Conservation (phyloP, 2,113 vertebrate species). For the Pseudolaguvia tuberculata region DNA sequence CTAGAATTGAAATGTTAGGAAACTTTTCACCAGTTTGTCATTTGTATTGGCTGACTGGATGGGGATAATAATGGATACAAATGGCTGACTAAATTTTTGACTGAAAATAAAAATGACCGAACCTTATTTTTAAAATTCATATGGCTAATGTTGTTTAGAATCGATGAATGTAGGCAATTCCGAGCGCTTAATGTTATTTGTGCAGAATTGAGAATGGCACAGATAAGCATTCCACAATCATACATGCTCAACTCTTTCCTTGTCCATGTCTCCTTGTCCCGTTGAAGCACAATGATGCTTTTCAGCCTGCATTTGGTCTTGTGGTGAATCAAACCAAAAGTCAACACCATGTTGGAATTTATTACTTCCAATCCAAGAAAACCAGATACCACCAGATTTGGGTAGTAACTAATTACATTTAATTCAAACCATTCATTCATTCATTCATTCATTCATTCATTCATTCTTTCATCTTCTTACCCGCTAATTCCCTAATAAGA, state of each 20-base stretch:
- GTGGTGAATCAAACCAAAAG: constrained; percentile 37
- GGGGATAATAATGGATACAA: background rate
- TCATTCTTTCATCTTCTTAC: too few relatives aligned
- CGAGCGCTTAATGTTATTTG: background rate
- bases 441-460: too few relatives aligned
- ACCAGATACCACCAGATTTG: too few relatives aligned
- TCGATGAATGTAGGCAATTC: background rate
- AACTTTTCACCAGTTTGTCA: background rate
- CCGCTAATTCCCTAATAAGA: too few relatives aligned
- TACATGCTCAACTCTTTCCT: constrained; percentile 18
- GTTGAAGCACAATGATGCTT: constrained; percentile 41
- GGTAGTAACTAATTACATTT: too few relatives aligned
- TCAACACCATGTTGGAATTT: constrained; percentile 43
- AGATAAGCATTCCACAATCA: constrained; percentile 21
- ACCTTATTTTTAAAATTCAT: background rate
- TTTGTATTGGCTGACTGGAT: background rate
- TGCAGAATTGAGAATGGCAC: background rate
- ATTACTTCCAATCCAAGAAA: constrained; percentile 33
- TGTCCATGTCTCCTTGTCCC: background rate
- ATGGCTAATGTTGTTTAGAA: background rate
- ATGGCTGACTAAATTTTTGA: background rate
- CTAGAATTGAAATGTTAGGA: background rate
- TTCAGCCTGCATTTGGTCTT: constrained; percentile 41
- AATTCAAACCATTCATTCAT: too few relatives aligned
- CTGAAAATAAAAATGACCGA: background rate